Percentiles rank a stretch among this genome's conserved stretches.
phyloP scores from a whole-genome alignment of 2,888 invertebrate genomes.

The Drosophila ustulata region DNA sequence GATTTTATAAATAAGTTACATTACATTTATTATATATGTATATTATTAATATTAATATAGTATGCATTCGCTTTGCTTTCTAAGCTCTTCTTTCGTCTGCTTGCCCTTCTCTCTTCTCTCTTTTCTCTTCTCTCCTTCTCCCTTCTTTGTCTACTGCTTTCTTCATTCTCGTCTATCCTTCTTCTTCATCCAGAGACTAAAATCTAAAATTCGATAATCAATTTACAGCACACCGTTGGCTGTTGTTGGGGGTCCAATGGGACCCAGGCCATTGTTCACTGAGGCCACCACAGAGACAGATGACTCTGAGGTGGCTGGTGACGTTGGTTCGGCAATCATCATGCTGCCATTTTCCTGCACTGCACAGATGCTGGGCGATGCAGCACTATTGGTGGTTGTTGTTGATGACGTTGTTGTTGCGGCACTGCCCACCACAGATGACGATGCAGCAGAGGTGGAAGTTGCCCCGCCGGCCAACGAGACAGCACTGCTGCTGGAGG shows the following conservation, averaged over 20 bases:
- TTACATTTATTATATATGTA: constrained; percentile 65
- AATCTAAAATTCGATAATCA: constrained; percentile 69
- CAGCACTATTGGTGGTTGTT: constrained; percentile 66
- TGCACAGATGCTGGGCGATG: constrained; percentile 64
- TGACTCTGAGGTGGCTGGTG: constrained; percentile 76
- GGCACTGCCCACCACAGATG: constrained; percentile 33
- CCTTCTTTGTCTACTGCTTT: constrained; percentile 9
- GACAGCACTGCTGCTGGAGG: constrained; percentile 21
- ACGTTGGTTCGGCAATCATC: constrained; percentile 67
- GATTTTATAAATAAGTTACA: constrained; percentile 74
- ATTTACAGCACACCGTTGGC: constrained; percentile 84
- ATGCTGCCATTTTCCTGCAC: constrained; percentile 70
- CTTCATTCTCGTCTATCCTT: neutral
- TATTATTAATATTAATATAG: constrained; percentile 64
- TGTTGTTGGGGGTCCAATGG: constrained; percentile 84
- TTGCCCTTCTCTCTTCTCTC: neutral
- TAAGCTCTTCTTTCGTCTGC: constrained; percentile 27
- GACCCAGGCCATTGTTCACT: constrained; percentile 81
- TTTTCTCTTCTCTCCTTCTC: constrained; percentile 1
- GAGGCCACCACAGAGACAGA: constrained; percentile 66
- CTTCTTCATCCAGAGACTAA: constrained; percentile 46
- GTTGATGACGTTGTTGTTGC: constrained; percentile 21
- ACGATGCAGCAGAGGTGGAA: constrained; percentile 18
- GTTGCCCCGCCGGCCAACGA: constrained; percentile 15
- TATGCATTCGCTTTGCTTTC: constrained; percentile 56